phyloP scores from a whole-genome alignment of 1,140 invertebrate genomes.

The Drosophila tristis region DNA sequence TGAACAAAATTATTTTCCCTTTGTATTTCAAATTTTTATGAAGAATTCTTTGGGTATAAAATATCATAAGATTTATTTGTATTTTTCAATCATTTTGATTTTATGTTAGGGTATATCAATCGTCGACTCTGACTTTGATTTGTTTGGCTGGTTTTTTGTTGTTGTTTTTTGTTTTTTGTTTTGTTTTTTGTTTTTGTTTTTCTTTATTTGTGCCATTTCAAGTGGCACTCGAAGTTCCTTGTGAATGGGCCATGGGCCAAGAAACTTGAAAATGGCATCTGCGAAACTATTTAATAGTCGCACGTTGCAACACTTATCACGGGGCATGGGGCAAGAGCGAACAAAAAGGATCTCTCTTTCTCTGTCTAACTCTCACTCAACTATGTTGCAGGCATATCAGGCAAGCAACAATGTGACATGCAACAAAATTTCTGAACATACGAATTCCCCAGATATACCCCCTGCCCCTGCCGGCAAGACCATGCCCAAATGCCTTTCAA shows the following conservation, averaged over 20 bases:
- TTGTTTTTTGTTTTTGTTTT: slow-evolving; percentile 22
- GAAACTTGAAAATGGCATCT: slow-evolving; percentile 61
- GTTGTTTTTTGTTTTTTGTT: slow-evolving; percentile 6
- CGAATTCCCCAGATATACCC: slow-evolving; percentile 21
- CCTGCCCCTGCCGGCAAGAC: slow-evolving; percentile 5
- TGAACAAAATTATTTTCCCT: no score
- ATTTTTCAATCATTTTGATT: no score
- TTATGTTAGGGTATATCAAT: background rate
- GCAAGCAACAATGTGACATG: slow-evolving; percentile 68
- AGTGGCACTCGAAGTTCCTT: slow-evolving; percentile 51
- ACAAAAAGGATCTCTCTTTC: background rate
- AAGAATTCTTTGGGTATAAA: no score
- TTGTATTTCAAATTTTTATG: no score
- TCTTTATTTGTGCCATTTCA: slow-evolving; percentile 31
- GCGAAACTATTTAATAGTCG: slow-evolving; percentile 75
- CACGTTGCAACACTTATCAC: slow-evolving; percentile 67
- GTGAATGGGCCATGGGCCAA: slow-evolving; percentile 18
- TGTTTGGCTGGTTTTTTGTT: slow-evolving; percentile 3
- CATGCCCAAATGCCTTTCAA: slow-evolving; percentile 56
- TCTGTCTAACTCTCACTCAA: slow-evolving; percentile 18
- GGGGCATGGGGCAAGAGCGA: slow-evolving; percentile 29
- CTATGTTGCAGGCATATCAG: slow-evolving; percentile 57
- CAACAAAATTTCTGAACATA: slow-evolving; percentile 59
- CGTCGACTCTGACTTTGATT: background rate
- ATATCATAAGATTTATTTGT: no score